A percentile compares a stretch with the other conserved stretches of the same genome.
phyloP scores from a whole-genome alignment of 2,888 invertebrate species.

The Lissonota sp. region DNA sequence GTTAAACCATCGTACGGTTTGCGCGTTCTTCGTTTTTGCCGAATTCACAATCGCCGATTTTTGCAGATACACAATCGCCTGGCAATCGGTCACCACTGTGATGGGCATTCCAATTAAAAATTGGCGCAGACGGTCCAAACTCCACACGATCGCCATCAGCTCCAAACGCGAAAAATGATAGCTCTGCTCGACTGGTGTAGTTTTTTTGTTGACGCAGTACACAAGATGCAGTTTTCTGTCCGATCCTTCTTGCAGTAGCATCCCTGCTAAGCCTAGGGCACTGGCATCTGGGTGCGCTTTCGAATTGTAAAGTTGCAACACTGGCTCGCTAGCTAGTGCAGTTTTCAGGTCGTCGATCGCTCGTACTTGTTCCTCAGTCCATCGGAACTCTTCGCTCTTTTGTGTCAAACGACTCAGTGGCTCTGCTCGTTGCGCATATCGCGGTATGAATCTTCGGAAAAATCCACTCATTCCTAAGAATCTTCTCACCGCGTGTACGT shows the following conservation, averaged over 20 bases:
- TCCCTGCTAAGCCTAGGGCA: conserved; percentile 29
- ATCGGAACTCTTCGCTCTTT: conserved; percentile 21
- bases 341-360: conserved; percentile 36
- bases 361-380: conserved; percentile 24
- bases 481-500: conserved; percentile 46
- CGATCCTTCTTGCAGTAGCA: conserved; percentile 62
- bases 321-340: conserved; percentile 15
- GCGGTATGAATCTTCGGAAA: conserved; percentile 47
- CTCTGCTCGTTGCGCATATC: conserved; percentile 24
- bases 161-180: conserved; percentile 68
- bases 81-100: conserved; percentile 68
- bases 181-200: conserved; percentile 63
- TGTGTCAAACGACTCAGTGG: conserved; percentile 25
- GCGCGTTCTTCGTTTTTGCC: conserved; percentile 9
- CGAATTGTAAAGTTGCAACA: conserved; percentile 30
- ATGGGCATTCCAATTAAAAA: conserved; percentile 39
- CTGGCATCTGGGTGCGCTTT: conserved; percentile 41
- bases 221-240: conserved; percentile 61
- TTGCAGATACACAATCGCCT: conserved; percentile 65
- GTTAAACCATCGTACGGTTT: conserved; percentile 40
- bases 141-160: conserved; percentile 38
- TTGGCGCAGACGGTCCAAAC: conserved; percentile 19
- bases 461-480: conserved; percentile 41
- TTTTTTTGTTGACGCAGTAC: conserved; percentile 69
- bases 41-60: too few relatives aligned